Percentiles rank a stretch among this genome's conserved stretches.
Conservation (phyloP, 2,113 vertebrate genomes). For the Dasyornis broadbenti region DNA sequence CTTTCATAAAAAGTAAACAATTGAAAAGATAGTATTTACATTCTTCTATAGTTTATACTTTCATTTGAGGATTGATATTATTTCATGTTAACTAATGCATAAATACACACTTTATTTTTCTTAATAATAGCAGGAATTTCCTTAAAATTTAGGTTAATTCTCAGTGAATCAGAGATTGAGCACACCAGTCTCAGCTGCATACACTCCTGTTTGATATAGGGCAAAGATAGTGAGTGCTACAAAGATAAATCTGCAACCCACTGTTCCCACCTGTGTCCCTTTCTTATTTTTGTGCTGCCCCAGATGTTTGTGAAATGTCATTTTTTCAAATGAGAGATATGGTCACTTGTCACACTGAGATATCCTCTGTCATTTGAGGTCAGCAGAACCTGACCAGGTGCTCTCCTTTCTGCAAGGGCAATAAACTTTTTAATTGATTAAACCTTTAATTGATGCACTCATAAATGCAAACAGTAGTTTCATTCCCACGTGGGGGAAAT, state of each 20-base stretch:
- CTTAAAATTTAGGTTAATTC: background rate
- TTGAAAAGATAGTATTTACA: background rate
- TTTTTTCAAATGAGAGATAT: background rate
- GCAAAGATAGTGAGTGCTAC: background rate
- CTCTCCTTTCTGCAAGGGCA: background rate
- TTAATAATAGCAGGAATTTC: background rate
- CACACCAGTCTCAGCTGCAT: background rate
- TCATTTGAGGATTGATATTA: background rate
- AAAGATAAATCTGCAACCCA: background rate
- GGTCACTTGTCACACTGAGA: background rate
- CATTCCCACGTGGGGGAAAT: background rate
- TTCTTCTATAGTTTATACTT: background rate
- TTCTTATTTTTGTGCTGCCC: background rate
- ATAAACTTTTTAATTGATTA: background rate
- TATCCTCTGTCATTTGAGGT: background rate
- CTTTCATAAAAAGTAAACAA: background rate
- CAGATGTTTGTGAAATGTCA: background rate
- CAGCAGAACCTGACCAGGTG: background rate
- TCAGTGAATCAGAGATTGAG: background rate
- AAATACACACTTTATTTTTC: background rate
- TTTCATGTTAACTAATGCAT: background rate
- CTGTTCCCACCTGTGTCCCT: background rate
- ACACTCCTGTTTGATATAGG: background rate
- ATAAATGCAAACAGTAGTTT: background rate
- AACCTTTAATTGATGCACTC: background rate